Evolutionary conservation across 2,113 vertebrate genomes (phyloP), one percentile per base, ranked within the genome.

Genomic region (Nesoenas mayeri): DNA sequence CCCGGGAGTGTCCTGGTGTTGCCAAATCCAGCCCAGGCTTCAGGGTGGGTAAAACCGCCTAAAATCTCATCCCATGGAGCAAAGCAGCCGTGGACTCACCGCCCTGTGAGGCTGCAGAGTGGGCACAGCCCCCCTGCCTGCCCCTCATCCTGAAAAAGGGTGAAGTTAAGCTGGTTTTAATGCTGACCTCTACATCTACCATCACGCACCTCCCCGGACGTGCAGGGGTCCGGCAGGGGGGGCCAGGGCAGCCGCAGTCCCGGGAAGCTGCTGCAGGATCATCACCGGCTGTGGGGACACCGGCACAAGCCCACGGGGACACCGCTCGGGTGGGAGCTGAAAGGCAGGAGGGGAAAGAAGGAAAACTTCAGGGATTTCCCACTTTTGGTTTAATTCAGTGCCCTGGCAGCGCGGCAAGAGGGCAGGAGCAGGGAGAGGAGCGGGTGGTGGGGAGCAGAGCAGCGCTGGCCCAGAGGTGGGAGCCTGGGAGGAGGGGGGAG

Each of bases 221-320:
- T 93, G 95, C 38, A 89, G 88, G n/a, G 93, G 77, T 87, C 96
- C 77, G 40, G 96, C 17, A 7, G 96, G 26, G 25, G 94, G 57
- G 79, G 51, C 56, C 60, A 79, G 79, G 80, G 95, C 93, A 74
- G 93, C 88, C 50, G 62, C 32, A 8, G 88, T 81, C 36, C 85
- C 95, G 6, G 97, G 94, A 19, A 98, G 96, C 93, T 96, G 96
- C 94, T 98, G 98, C 3, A 97, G 91, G 80, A 98, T 88, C 34
- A 96, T 70, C 90, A 96, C 53, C 8, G 98, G 97, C 85, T 96
- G 97, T 61, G 77, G 95, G 26, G 95, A 48, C 93, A 87, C 64
- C 11, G 92, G 38, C 5, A 31, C 2, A 2, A 70, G 47, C 19
- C 51, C 51, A 0, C 1, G 42, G 9, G 29, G 31, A 16, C 19